phyloP scores from a whole-genome alignment of 2,888 invertebrate genomes.

The Drosophila prostipennis region DNA sequence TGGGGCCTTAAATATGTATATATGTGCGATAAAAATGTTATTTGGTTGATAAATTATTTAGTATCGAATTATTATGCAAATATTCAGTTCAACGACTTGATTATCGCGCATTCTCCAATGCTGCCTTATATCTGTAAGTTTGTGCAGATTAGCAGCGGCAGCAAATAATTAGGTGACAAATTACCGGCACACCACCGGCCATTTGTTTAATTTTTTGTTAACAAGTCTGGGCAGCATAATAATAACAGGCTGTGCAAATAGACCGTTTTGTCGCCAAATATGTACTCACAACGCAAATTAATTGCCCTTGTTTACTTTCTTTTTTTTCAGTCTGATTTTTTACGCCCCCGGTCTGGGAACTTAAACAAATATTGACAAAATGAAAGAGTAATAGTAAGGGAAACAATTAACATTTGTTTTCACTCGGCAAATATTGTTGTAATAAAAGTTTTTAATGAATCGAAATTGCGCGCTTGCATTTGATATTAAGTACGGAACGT shows the following conservation, averaged over 20 bases:
- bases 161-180: slow-evolving; percentile 40
- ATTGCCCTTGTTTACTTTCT: slow-evolving; percentile 48
- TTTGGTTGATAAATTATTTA: neutral
- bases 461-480: slow-evolving; percentile 1
- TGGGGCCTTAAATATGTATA: too few species aligned
- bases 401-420: slow-evolving; percentile 22
- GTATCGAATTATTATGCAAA: slow-evolving; percentile 9
- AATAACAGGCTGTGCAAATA: slow-evolving; percentile 20
- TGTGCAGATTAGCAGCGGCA: slow-evolving; percentile 13
- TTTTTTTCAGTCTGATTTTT: slow-evolving; percentile 11
- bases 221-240: slow-evolving; percentile 57
- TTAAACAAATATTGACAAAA: slow-evolving; percentile 14
- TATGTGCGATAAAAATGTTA: too few species aligned
- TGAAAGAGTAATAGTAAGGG: neutral
- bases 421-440: slow-evolving; percentile 18
- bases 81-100: slow-evolving; percentile 32
- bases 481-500: neutral
- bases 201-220: slow-evolving; percentile 61
- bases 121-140: slow-evolving; percentile 11
- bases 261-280: slow-evolving; percentile 25
- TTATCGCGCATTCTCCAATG: slow-evolving; percentile 17
- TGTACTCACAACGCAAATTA: slow-evolving; percentile 41
- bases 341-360: neutral
- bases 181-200: slow-evolving; percentile 16
- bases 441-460: slow-evolving; percentile 13